A percentile compares a stretch with the other conserved stretches of the same genome.
Conservation (phyloP, 2,888 invertebrate species). For the Galerucella calmariensis region DNA sequence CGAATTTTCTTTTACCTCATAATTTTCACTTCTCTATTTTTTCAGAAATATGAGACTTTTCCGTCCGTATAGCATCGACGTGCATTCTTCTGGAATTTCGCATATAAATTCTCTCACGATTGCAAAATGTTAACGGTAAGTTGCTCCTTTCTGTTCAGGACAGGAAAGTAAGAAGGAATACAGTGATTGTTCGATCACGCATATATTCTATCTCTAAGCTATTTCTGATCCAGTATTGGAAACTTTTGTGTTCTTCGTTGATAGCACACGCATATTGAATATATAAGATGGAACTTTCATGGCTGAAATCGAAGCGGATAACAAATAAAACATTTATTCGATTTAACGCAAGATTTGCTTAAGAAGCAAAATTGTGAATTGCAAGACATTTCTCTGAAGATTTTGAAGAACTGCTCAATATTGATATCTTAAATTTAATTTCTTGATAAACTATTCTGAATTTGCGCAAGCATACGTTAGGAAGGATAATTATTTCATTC, state of each 20-base stretch:
- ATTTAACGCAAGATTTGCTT: slow-evolving; percentile 2
- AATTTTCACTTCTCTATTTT: slow-evolving; percentile 6
- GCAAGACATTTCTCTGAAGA: background rate
- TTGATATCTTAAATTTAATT: too few relatives aligned
- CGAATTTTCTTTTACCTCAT: background rate
- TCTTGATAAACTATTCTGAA: too few relatives aligned
- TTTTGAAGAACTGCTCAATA: too few relatives aligned
- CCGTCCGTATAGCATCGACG: background rate
- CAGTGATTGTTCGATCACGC: slow-evolving; percentile 52
- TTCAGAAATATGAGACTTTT: slow-evolving; percentile 4
- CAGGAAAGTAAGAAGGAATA: slow-evolving; percentile 6
- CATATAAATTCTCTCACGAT: slow-evolving; percentile 18
- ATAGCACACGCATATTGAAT: slow-evolving; percentile 53
- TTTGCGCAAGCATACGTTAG: too few relatives aligned
- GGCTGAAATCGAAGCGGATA: slow-evolving; percentile 16
- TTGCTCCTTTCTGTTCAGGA: slow-evolving; percentile 27
- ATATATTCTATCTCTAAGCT: slow-evolving; percentile 55
- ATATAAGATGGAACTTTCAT: slow-evolving; percentile 36
- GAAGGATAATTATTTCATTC: too few relatives aligned
- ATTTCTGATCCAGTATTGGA: slow-evolving; percentile 55
- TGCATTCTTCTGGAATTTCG: slow-evolving; percentile 15
- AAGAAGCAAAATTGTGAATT: background rate
- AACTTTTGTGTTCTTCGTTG: slow-evolving; percentile 55
- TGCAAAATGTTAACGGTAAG: slow-evolving; percentile 30
- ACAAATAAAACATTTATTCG: background rate